Evolutionary conservation across 2,888 invertebrate species (phyloP), one percentile per base, ranked within the genome.

Genomic region (Erynnis tages): DNA sequence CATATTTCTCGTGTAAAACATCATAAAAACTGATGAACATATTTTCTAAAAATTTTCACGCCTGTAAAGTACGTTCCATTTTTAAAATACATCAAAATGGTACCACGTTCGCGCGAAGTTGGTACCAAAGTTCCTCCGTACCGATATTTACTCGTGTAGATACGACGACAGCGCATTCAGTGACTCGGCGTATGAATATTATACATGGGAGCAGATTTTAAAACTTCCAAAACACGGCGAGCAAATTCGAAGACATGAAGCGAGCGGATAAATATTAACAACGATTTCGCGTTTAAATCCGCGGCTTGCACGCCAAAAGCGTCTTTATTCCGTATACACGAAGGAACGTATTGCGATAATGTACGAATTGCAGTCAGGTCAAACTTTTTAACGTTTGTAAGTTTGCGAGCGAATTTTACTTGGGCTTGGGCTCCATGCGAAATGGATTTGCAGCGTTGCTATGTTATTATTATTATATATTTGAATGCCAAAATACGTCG

Each of bases 161-260:
- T 41, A 14, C 41, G n/a, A 34, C 14, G 19, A 48, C 29, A 23
- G 25, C 47, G 19, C 10, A 25, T 21, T 23, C 48, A 16, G 23
- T 21, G 47, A 38, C 47, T 47, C 47, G 7, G 19, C 38, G 48
- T 41, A 49, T 49, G 49, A 49, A 49, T 49, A 49, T 41, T 49
- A 17, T 34, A 43, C 23, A 25, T 23, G 14, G 32, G 25, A 49
- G 49, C 41, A 49, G 34, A 49, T 49, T 49, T 49, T 49, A 41
- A 49, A 49, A 49, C 21, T 49, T 49, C 49, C 49, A 49, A 49
- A 49, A 49, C 49, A 49, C 34, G 41, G 49, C 49, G 49, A 49
- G 34, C 49, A 35, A 34, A 49, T 49, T 43, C 49, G 49, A 49
- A 49, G 49, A 49, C 49, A 49, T 35, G 49, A 35, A 41, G 41